phyloP scores from a whole-genome alignment of 2,113 vertebrate species.

The Notothenia rossii region DNA sequence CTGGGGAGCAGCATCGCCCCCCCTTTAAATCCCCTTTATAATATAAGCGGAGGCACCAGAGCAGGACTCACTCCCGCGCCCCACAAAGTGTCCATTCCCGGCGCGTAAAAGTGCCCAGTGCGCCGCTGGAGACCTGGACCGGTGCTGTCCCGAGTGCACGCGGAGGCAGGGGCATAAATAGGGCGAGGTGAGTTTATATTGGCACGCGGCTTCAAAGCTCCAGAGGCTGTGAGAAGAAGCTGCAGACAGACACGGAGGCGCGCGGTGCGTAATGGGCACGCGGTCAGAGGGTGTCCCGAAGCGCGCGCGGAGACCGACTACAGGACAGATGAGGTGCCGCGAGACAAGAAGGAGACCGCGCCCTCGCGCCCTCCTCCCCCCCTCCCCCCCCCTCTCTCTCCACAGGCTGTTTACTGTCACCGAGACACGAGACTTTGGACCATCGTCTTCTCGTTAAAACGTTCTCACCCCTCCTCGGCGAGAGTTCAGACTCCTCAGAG shows the following conservation, averaged over 20 bases:
- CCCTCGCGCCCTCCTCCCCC: constrained; percentile 85
- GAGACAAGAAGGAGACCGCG: constrained; percentile 87
- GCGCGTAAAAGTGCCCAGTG: constrained; percentile 81
- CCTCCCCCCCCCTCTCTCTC: constrained; percentile 77
- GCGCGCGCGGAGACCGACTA: constrained; percentile 82
- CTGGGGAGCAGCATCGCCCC: constrained; percentile 87
- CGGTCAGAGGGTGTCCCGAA: constrained; percentile 85
- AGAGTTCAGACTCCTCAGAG: not conserved
- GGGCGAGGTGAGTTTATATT: constrained; percentile 90
- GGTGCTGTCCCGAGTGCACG: constrained; percentile 67
- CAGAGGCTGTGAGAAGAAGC: constrained; percentile 78
- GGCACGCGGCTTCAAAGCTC: constrained; percentile 86
- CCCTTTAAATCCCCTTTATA: constrained; percentile 25
- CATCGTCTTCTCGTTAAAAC: constrained; percentile 14
- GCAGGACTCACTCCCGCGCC: constrained; percentile 74
- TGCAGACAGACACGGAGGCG: constrained; percentile 74
- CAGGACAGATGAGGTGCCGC: constrained; percentile 83
- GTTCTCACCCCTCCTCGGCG: not conserved
- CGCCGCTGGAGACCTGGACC: constrained; percentile 62
- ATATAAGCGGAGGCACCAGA: constrained; percentile 61
- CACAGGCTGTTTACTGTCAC: constrained; percentile 64
- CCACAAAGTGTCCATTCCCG: constrained; percentile 80
- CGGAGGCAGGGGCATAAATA: constrained; percentile 89
- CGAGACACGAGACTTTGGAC: constrained; percentile 64
- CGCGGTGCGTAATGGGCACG: constrained; percentile 74